phyloP scores from a whole-genome alignment of 1,140 invertebrate genomes.

The Drosophila ogumai region DNA sequence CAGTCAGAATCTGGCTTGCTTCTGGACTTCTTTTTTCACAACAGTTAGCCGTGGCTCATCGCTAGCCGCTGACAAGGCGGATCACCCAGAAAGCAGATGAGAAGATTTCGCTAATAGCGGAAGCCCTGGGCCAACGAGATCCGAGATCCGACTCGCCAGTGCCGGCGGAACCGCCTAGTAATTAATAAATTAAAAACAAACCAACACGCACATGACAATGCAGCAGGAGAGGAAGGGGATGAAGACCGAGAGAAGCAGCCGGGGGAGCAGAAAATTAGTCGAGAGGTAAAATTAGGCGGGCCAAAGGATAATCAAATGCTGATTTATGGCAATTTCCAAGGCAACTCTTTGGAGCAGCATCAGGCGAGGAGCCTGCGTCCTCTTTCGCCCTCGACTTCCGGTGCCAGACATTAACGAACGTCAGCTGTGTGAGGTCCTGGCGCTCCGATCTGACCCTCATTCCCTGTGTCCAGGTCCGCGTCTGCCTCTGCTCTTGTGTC shows the following conservation, averaged over 20 bases:
- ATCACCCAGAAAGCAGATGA: slow-evolving; percentile 31
- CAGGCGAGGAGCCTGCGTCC: background rate
- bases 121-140: slow-evolving; percentile 47
- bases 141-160: slow-evolving; percentile 10
- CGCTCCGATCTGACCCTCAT: slow-evolving; percentile 47
- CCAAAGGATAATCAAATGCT: slow-evolving; percentile 80
- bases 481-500: slow-evolving; percentile 42
- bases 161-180: slow-evolving; percentile 67
- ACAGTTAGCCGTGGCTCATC: slow-evolving; percentile 4
- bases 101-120: slow-evolving; percentile 75
- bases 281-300: slow-evolving; percentile 59
- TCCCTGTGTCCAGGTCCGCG: slow-evolving; percentile 1
- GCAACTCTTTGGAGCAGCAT: slow-evolving; percentile 29
- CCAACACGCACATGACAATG: slow-evolving; percentile 73
- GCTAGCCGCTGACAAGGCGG: slow-evolving; percentile 7
- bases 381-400: slow-evolving; percentile 55
- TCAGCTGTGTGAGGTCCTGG: slow-evolving; percentile 81
- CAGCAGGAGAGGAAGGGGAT: background rate
- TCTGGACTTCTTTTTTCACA: background rate
- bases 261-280: slow-evolving; percentile 25
- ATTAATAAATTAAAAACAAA: slow-evolving; percentile 83
- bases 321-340: slow-evolving; percentile 76
- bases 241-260: background rate
- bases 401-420: slow-evolving; percentile 46
- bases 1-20: background rate